Evolutionary conservation across 2,113 vertebrate species (phyloP), one percentile per base, ranked within the genome.

Genomic region (Ctenodactylus gundi): DNA sequence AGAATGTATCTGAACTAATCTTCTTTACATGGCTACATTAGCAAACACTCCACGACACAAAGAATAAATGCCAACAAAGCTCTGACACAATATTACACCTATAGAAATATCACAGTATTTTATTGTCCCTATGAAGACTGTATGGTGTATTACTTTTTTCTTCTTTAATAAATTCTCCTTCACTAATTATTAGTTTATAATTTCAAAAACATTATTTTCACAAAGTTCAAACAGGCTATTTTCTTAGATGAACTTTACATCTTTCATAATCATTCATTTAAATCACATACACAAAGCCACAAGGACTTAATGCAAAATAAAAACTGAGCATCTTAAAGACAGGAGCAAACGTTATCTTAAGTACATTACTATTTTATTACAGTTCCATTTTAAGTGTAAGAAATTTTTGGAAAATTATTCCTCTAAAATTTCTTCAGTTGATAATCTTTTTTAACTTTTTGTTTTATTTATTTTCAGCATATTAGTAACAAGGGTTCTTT

Each of bases 1-100:
- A 51, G 60, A 92, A 53, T 92, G 9, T 85, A 60, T 86, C 77
- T 70, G 51, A 36, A 95, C 78, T 93, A 91, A 73, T 95, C 41
- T 95, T 89, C 84, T 97, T 75, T 89, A 91, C 93, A 85, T 46
- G 49, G 58, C 18, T 85, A 86, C 65, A 41, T 55, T 73, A 82
- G 14, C 89, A 95, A 82, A 91, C 11, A 83, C 34, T 57, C 60
- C 1, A 94, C 9, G 25, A 64, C 55, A 94, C 57, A 96, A 90
- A 95, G 58, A 18, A 97, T 13, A n/a, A 97, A 91, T 93, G 77
- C 29, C 93, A 78, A 96, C 46, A 87, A 75, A 96, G 62, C 81
- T 85, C 72, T 3, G 60, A 67, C 31, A 49, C 51, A 78, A 75
- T 95, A 93, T 72, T 84, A 88, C 68, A 46, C 39, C 89, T 82